Evolutionary conservation across 2,888 invertebrate genomes (phyloP), one percentile per base, ranked within the genome.

Genomic region (Gastrophysa polygoni): DNA sequence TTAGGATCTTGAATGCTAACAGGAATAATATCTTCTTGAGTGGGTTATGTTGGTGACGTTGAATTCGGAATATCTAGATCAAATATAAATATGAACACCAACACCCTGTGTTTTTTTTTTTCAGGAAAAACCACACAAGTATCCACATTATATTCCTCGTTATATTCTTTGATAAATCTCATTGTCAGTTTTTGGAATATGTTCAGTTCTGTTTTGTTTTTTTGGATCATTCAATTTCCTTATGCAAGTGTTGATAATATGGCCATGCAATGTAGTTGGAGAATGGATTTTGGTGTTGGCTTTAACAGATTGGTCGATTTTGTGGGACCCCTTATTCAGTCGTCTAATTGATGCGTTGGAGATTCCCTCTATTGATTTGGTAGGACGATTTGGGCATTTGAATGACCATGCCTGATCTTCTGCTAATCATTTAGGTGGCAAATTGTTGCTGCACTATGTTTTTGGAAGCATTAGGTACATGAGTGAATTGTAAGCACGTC

Each of bases 371-470:
- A 64, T 61, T 2, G 64, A 59, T 48, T 47, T 5, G 47, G 46
- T 59, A 4, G 63, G 64, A 21, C 59, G 49, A 46, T 62, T 59
- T 1, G 60, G 59, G 24, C 59, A 59, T 51, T 62, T 59, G 7
- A 24, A 14, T 6, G 56, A 60, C 64, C 64, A 63, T 1, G 63
- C 55, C 17, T 47, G 34, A 49, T 64, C 58, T 18, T 65, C 61
- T 32, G 38, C 51, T 10, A 7, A 14, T 47, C 63, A 66, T 59
- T 62, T 66, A 16, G 46, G 49, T n/a, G 58, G 29, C 3, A 57
- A 21, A 2, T 44, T 18, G 11, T 57, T 54, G n/a, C 21, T 56
- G 44, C 64, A 5, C 5, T 10, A 10, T 29, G 49, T 49, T 0
- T 7, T 3, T 28, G 24, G 0, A 0, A 10, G 16, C 29, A 49